Conservation (phyloP, 2,113 vertebrate genomes). For the Corythornis cristatus region DNA sequence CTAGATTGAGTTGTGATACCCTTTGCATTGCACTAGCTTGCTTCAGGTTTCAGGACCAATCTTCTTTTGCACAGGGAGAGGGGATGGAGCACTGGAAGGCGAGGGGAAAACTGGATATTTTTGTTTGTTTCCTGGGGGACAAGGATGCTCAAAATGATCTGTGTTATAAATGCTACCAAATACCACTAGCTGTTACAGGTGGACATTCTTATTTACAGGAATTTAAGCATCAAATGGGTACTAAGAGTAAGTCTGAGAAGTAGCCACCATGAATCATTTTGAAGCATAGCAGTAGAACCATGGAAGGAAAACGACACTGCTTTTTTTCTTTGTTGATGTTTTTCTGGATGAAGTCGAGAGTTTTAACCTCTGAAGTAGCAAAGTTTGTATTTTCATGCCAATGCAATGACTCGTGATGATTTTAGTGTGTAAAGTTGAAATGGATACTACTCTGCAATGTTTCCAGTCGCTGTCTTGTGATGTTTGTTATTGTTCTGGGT, state of each 20-base stretch:
- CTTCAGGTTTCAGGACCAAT: fast-evolving
- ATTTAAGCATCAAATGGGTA: neutral
- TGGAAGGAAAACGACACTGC: neutral
- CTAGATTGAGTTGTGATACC: neutral
- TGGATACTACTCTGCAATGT: neutral
- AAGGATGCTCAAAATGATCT: neutral
- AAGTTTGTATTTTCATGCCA: neutral
- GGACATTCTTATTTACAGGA: neutral
- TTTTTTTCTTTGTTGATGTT: neutral
- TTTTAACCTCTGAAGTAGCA: neutral
- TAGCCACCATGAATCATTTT: fast-evolving
- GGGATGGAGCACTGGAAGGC: neutral
- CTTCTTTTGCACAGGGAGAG: neutral
- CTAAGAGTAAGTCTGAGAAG: neutral
- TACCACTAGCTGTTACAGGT: neutral
- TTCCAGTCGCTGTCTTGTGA: neutral
- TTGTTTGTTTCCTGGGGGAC: neutral
- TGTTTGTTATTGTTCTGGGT: neutral
- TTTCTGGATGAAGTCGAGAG: neutral
- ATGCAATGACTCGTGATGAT: fast-evolving
- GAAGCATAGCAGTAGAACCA: neutral
- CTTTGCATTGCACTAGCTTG: neutral
- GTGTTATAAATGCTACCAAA: neutral
- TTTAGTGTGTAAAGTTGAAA: neutral
- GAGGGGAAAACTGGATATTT: neutral